phyloP scores from a whole-genome alignment of 2,797 vertebrate species.

The Parauchenoglanis punctatus region DNA sequence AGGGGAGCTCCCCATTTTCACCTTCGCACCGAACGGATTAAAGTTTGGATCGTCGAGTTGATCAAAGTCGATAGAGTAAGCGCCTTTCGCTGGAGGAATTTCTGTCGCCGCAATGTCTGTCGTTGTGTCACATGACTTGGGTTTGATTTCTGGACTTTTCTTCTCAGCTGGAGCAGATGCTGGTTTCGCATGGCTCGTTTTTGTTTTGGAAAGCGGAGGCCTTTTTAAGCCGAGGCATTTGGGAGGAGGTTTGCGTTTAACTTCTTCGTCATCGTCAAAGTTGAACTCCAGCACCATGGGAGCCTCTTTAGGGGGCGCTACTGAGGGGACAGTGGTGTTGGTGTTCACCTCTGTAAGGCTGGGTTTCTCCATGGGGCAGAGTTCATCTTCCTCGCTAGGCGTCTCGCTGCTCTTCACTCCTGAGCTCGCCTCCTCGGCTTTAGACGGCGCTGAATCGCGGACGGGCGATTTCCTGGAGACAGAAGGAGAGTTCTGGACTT shows the following conservation, averaged over 20 bases:
- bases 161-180: constrained; percentile 23
- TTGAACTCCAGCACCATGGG: constrained; percentile 82
- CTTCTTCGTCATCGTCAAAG: constrained; percentile 69
- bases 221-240: constrained; percentile 75
- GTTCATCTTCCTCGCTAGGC: background rate
- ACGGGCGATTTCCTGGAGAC: constrained; percentile 45
- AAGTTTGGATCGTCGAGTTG: constrained; percentile 81
- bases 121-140: constrained; percentile 24
- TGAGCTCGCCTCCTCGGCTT: constrained; percentile 53
- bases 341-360: background rate
- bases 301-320: constrained; percentile 55
- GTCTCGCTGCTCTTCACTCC: background rate
- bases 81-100: constrained; percentile 60
- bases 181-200: constrained; percentile 66
- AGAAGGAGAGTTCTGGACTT: constrained; percentile 68
- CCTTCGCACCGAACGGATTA: constrained; percentile 74
- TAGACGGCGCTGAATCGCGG: background rate
- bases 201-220: constrained; percentile 69
- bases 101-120: constrained; percentile 48
- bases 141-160: constrained; percentile 46
- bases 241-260: constrained; percentile 72
- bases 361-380: constrained; percentile 38
- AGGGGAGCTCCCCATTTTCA: constrained; percentile 70
- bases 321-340: background rate
- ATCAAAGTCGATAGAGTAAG: constrained; percentile 76